Evolutionary conservation across 2,113 vertebrate species (phyloP).

Genomic region (Chaetops frenatus): DNA sequence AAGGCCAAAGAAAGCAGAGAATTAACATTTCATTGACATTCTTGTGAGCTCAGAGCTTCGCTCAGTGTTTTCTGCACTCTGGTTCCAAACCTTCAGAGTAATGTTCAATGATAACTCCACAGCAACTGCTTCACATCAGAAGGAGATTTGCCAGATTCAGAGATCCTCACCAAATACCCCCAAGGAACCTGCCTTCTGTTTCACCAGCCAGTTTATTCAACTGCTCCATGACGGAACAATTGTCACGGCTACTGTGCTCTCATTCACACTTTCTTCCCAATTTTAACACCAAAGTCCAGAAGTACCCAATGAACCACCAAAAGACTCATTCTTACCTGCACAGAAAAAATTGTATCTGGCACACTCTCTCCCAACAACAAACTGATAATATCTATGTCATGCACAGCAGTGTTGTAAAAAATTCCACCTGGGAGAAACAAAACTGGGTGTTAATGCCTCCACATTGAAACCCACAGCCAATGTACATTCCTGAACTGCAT

Average conservation of each 20-base stretch:
- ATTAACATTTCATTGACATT: background rate
- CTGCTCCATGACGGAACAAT: background rate
- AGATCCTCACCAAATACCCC: background rate
- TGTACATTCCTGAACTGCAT: background rate
- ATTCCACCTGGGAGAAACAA: constrained; percentile 45
- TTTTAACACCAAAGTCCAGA: background rate
- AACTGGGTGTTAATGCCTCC: background rate
- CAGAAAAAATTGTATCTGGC: constrained; percentile 46
- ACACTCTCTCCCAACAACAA: constrained; percentile 34
- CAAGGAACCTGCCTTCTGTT: background rate
- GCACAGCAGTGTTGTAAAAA: background rate
- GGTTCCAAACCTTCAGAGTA: background rate
- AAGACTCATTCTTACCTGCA: constrained; percentile 5
- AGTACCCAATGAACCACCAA: background rate
- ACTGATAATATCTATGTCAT: constrained; percentile 35
- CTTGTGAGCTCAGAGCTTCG: background rate
- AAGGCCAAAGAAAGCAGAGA: background rate
- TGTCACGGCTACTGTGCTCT: fast-evolving
- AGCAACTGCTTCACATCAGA: background rate
- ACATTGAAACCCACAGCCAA: background rate
- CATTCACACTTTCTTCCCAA: fast-evolving
- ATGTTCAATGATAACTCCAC: background rate
- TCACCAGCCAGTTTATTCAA: background rate
- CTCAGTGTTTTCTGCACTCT: background rate
- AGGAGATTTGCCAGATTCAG: background rate